Evolutionary conservation across 2,113 vertebrate genomes (phyloP), one percentile per base, ranked within the genome.

Genomic region (Cebidichthys violaceus): DNA sequence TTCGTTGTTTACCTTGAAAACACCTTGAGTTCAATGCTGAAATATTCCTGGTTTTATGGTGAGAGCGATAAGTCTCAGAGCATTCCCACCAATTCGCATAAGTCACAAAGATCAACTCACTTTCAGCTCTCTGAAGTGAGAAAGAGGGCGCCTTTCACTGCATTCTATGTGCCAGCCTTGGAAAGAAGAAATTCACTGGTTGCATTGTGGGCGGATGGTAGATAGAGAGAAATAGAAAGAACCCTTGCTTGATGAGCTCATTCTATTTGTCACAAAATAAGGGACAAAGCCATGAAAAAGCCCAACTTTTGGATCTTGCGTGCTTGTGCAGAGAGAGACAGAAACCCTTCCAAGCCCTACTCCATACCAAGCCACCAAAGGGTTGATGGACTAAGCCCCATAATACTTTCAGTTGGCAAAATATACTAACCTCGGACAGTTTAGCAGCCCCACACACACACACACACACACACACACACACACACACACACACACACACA

Each of bases 361-460:
- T 94, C 78, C 79, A 86, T 89, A 92, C 85, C 87, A 85, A 79
- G 85, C 90, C 92, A 92, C 93, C 90, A 88, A 93, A 92, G 91
- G 91, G 90, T 87, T 86, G 88, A 88, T 82, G 74, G 83, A 90
- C 92, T 94, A 94, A 95, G 92, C 91, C 91, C 84, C 83, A 77
- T 95, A 95, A 95, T 95, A 82, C 93, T 87, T 80, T 87, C 85
- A 94, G 93, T 95, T 95, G 95, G 95, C 94, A 95, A 70, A 70
- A 77, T 73, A 76, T 83, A 57, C 75, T 86, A 86, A 89, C 90
- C 92, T 90, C 72, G 1, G 67, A 93, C 94, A 90, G 89, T 89
- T 92, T 75, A 76, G 76, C 70, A 70, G 85, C 65, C 55, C 83
- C 75, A 61, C 65, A 11, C 57, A 35, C 72, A 47, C 76, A 70